Evolutionary conservation across 2,888 invertebrate species (phyloP).

Genomic region (Willowsia nigromaculata): DNA sequence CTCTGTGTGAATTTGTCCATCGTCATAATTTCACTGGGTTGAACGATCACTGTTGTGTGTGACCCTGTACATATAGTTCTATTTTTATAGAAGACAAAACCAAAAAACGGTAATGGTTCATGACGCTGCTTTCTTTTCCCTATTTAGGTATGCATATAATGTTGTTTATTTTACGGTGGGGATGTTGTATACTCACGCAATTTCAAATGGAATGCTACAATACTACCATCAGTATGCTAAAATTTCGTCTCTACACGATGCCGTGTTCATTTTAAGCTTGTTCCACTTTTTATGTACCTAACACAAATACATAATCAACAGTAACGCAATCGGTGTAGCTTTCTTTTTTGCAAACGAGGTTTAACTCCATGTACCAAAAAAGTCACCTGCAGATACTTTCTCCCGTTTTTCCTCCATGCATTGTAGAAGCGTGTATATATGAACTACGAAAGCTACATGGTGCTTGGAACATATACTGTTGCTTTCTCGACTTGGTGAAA

Average conservation of each 20-base stretch:
- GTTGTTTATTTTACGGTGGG: conserved; percentile 13
- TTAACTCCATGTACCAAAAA: not conserved
- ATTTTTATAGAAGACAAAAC: conserved; percentile 17
- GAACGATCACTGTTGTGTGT: not conserved
- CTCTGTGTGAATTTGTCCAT: not conserved
- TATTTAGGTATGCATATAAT: not conserved
- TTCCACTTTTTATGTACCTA: not conserved
- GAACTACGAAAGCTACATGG: not conserved
- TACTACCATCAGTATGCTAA: not conserved
- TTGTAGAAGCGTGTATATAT: not conserved
- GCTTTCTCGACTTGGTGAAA: not conserved
- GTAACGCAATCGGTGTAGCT: not conserved
- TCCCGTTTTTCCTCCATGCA: not conserved
- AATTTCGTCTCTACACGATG: not conserved
- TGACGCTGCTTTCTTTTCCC: not conserved
- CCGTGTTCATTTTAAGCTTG: not conserved
- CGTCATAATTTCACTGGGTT: not conserved
- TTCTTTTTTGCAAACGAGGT: not conserved
- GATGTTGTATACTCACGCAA: not conserved
- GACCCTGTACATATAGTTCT: not conserved
- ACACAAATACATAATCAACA: conserved; percentile 11
- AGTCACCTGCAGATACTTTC: not conserved
- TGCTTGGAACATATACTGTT: not conserved
- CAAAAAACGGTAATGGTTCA: conserved; percentile 21
- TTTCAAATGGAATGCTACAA: not conserved